Evolutionary conservation across 2,888 invertebrate genomes (phyloP), one percentile per base, ranked within the genome.

Genomic region (Mermis nigrescens): DNA sequence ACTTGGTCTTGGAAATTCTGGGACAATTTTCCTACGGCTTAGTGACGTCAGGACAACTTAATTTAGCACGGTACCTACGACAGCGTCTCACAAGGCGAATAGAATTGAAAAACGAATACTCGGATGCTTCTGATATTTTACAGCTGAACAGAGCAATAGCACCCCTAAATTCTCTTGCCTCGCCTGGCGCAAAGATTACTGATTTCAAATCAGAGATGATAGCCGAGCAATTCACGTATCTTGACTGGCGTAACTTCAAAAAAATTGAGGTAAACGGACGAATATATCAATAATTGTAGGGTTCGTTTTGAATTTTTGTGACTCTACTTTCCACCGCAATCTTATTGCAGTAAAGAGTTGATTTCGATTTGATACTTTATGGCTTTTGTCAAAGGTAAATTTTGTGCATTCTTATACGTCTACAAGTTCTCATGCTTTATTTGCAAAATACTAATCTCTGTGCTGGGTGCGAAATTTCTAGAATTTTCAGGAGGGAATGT

Each of bases 141-240:
- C n/a, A n/a, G n/a, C n/a, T n/a, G n/a, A n/a, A n/a, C n/a, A n/a
- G n/a, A n/a, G n/a, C n/a, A n/a, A n/a, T n/a, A n/a, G 38, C 38
- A 19, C 38, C 19, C 7, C 7, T 38, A 38, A 38, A 38, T 12
- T 38, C 7, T 19, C 19, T 19, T 7, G 7, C 38, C 12, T 38
- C 38, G 38, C 38, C 38, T 7, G 19, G 12, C 12, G 19, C 38
- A 7, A 38, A 38, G 19, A 19, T 38, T 7, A 38, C 92, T 28
- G 88, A 91, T 73, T 90, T 94, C 76, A 94, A 92, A 75, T 85
- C 94, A 32, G 82, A 85, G 65, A 88, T 89, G 68, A 82, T 98
- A 52, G 98, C 98, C 24, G 92, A 94, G 73, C 95, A 98, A 78
- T 92, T 98, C 90, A 98, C 98, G 0, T 74, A 91, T 53, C 76